Evolutionary conservation across 1,140 invertebrate species (phyloP).

Genomic region (Formica exsecta): DNA sequence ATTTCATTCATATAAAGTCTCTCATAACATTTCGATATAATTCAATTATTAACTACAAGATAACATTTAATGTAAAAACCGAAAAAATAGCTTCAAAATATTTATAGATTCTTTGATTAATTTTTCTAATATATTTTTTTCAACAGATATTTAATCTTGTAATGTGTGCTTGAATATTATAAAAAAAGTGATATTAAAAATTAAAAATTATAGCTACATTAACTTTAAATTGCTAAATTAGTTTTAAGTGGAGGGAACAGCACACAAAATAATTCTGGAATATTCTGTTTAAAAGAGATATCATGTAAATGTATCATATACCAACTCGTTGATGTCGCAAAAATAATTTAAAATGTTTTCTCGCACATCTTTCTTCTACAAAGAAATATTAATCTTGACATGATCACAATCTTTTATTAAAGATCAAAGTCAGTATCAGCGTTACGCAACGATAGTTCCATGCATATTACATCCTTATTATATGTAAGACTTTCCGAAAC

Average conservation of each 20-base stretch:
- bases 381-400: background rate
- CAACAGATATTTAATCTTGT: conserved; percentile 3
- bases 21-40: background rate
- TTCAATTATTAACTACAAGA: background rate
- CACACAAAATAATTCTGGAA: background rate
- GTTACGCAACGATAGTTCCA: background rate
- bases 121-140: background rate
- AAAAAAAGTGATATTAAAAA: background rate
- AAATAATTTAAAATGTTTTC: background rate
- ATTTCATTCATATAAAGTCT: background rate
- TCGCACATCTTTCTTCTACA: background rate
- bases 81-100: background rate
- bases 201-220: background rate
- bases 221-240: background rate
- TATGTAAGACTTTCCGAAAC: conserved; percentile 48
- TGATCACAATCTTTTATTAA: background rate
- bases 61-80: background rate
- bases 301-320: background rate
- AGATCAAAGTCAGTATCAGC: conserved; percentile 14
- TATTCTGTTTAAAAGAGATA: background rate
- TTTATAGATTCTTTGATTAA: conserved; percentile 6
- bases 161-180: background rate
- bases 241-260: background rate
- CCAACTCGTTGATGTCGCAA: background rate
- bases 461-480: conserved; percentile 43